Evolutionary conservation across 2,113 vertebrate species (phyloP).

Genomic region (Spermophilus dauricus): DNA sequence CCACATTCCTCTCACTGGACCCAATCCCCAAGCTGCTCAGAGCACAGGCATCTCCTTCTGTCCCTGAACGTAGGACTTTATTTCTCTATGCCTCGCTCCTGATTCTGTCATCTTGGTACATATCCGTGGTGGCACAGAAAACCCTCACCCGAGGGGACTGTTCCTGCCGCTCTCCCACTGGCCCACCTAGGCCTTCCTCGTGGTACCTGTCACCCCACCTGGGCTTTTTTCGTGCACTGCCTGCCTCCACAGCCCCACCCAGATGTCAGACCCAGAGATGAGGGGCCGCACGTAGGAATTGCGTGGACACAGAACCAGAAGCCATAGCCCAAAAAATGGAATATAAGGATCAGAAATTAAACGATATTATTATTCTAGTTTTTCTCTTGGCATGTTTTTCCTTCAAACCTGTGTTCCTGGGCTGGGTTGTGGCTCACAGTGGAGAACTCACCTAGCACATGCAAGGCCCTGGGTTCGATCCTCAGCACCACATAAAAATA

Average conservation of each 20-base stretch:
- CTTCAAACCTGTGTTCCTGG: background rate
- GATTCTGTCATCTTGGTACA: no score
- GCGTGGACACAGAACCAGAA: background rate
- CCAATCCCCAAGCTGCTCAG: background rate
- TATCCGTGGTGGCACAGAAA: no score
- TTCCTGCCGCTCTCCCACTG: background rate
- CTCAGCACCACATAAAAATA: no score
- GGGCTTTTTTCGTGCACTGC: fast-evolving
- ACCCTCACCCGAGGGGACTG: background rate
- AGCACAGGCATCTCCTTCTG: background rate
- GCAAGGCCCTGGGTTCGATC: no score
- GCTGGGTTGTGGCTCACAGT: no score
- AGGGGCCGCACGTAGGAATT: background rate
- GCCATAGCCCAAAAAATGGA: fast-evolving
- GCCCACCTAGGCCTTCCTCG: background rate
- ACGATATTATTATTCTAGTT: background rate
- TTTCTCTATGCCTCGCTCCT: background rate
- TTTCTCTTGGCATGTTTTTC: background rate
- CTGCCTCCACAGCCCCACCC: background rate
- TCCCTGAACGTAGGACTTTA: background rate
- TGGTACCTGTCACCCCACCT: no score
- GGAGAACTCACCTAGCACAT: no score
- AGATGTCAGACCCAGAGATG: fast-evolving
- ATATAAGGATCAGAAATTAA: background rate
- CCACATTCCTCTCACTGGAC: background rate